These are phyloP conservation scores for Dexiosoma caninum DNA, from an alignment of 2,888 invertebrate genomes.

Conservation along the genomic window DNA sequence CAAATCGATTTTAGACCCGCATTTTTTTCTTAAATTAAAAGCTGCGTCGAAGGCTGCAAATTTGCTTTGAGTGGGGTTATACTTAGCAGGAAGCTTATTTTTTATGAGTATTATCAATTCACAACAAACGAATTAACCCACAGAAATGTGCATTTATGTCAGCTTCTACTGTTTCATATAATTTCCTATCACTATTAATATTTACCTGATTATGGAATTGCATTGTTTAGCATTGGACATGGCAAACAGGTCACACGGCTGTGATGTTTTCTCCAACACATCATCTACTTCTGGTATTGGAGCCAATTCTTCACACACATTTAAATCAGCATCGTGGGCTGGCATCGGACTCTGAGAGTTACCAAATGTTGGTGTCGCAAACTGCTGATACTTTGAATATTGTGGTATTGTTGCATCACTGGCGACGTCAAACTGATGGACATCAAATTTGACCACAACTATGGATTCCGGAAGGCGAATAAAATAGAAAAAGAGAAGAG, in stretches of 20 bases:
- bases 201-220: constrained; percentile 76
- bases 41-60: too few species aligned
- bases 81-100: too few species aligned
- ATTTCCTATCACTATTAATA: neutral
- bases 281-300: constrained; percentile 71
- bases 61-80: too few species aligned
- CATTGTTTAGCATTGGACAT: constrained; percentile 72
- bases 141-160: neutral
- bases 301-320: constrained; percentile 67
- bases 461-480: constrained; percentile 67
- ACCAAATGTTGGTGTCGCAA: constrained; percentile 56
- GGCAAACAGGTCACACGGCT: constrained; percentile 70
- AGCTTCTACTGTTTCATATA: too few species aligned
- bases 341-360: constrained; percentile 70
- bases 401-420: neutral
- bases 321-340: constrained; percentile 68
- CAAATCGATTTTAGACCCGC: too few species aligned
- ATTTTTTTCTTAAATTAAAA: too few species aligned
- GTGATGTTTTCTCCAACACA: constrained; percentile 66
- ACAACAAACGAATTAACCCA: neutral
- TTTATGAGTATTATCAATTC: neutral
- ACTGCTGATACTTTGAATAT: constrained; percentile 50
- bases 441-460: constrained; percentile 79
- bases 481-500: neutral
- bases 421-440: constrained; percentile 71